phyloP scores from a whole-genome alignment of 2,797 vertebrate species.

The Aratinga solstitialis region DNA sequence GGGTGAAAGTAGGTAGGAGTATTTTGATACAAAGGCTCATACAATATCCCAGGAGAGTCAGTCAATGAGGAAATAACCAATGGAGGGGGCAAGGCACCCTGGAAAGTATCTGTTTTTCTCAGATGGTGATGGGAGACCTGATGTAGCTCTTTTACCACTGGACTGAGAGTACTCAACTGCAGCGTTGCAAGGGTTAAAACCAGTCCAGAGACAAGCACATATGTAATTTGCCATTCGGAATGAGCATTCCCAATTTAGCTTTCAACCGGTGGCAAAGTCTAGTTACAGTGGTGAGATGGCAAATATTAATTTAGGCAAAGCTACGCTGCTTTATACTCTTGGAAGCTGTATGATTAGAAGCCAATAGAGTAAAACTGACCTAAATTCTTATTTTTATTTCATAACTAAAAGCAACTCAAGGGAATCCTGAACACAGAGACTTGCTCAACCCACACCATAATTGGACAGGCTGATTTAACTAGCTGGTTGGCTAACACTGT shows the following conservation, averaged over 20 bases:
- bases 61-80: not conserved
- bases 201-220: not conserved
- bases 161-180: not conserved
- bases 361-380: slow-evolving; percentile 23
- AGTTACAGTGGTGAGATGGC: not conserved
- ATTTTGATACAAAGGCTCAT: not conserved
- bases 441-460: slow-evolving; percentile 41
- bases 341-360: not conserved
- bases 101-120: not conserved
- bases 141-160: not conserved
- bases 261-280: not conserved
- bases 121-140: not conserved
- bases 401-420: slow-evolving; percentile 39
- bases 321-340: not conserved
- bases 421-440: slow-evolving; percentile 24
- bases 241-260: slow-evolving; percentile 1
- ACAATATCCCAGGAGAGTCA: not conserved
- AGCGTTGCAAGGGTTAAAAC: not conserved
- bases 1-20: not conserved
- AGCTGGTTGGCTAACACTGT: slow-evolving; percentile 22
- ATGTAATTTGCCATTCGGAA: not conserved
- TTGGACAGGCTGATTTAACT: slow-evolving; percentile 25
- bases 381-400: slow-evolving; percentile 57
- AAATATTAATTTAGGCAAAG: slow-evolving; percentile 30
- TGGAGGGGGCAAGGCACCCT: not conserved